Base-by-base conservation (phyloP, 92 coral and sea anemone species). In the Bergia sp. region DNA sequence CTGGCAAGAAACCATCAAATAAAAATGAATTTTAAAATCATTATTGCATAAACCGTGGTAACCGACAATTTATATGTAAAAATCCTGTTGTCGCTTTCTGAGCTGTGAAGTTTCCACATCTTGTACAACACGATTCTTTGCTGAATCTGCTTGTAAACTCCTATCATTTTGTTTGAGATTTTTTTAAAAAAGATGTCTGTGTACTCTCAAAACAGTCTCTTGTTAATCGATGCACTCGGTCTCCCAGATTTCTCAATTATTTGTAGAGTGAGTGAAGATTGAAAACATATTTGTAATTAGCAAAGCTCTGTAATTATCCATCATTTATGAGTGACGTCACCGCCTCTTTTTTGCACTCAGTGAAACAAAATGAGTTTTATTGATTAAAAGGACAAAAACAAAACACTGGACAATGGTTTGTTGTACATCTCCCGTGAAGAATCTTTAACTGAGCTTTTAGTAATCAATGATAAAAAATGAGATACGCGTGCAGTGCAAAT, bases 281-380 rank as follows among this genome's bases (percentile, higher is more conserved):
- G 37, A 58, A 81, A 21, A 61, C 37, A 40, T 74, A 55, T 53
- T 38, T 55, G 44, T 44, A 61, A 81, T 81, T 81, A 81, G 71
- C 47, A 37, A 57, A 81, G 37, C 73, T 37, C 47, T 39, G 36
- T 61, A 57, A 81, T 81, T 81, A 81, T 57, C 53, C 37, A 81
- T 81, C 85, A 36, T 81, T 81, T 38, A 81, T 39, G 73, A 81
- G 74, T 81, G 85, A 81, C 85, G 74, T 81, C 73, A 81, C 20
- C 43, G 36, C 21, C 73, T 40, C 72, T 61, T 61, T 81, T 47
- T 45, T 38, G 72, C 49, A 29, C 85, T 57, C 1, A 58, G 38
- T 16, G 6, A 15, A 61, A 81, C 49, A 81, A 45, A 50, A 43
- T 16, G 85, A 20, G 39, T 81, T 57, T 16, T 61, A 81, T 65